A percentile compares a stretch with the other conserved stretches of the same genome.
Conservation (phyloP, 2,888 invertebrate species). For the Plemyria rubiginata region DNA sequence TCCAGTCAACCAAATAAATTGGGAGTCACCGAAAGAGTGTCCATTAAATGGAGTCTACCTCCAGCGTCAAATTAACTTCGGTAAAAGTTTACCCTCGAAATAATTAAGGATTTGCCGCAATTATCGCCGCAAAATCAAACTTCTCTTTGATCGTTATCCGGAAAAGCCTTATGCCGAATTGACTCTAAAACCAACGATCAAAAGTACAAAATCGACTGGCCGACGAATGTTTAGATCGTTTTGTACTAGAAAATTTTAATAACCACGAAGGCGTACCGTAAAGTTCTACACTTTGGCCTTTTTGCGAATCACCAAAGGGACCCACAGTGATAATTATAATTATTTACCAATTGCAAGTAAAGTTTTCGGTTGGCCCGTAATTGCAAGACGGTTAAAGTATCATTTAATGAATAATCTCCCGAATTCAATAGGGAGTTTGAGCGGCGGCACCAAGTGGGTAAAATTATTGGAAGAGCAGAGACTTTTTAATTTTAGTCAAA, state of each 20-base stretch:
- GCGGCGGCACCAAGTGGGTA: conserved; percentile 58
- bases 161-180: conserved; percentile 53
- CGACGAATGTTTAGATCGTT: conserved; percentile 55
- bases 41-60: conserved; percentile 81
- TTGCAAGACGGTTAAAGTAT: conserved; percentile 76
- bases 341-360: conserved; percentile 81
- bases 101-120: conserved; percentile 85
- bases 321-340: conserved; percentile 80
- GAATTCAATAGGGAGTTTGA: conserved; percentile 65
- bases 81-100: conserved; percentile 84
- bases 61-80: conserved; percentile 80
- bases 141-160: conserved; percentile 79
- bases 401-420: conserved; percentile 74
- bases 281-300: conserved; percentile 78
- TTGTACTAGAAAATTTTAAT: conserved; percentile 75
- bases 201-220: conserved; percentile 56
- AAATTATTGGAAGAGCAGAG: conserved; percentile 62
- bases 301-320: conserved; percentile 78
- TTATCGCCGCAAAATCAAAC: conserved; percentile 84
- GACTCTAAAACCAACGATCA: conserved; percentile 51
- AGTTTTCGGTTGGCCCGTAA: conserved; percentile 70
- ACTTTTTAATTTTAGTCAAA: conserved; percentile 67
- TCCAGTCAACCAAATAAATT: conserved; percentile 79
- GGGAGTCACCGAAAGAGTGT: conserved; percentile 81
- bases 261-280: conserved; percentile 69